Evolutionary conservation across 2,113 vertebrate genomes (phyloP), one percentile per base, ranked within the genome.

Genomic region (Egretta garzetta): DNA sequence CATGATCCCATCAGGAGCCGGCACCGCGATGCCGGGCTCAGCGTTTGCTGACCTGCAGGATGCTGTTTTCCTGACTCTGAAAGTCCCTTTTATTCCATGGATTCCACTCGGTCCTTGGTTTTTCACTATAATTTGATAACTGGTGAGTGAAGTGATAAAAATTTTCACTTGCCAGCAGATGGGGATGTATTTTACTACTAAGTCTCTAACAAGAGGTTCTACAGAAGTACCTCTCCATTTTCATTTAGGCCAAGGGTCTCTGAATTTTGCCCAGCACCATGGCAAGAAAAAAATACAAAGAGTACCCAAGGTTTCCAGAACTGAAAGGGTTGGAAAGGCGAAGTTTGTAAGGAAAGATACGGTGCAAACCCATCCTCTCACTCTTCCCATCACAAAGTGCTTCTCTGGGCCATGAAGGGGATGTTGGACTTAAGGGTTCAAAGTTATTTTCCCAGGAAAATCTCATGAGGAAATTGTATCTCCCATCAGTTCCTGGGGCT

Each of bases 41-140:
- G 9, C 0, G 0, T 11, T 55, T 10, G 4, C 71, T 50, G 50
- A 49, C 63, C 71, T 23, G 26, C 90, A 53, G 5, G 58, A 70
- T 43, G n/a, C 10, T 56, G 2, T 39, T 86, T 83, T 62, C 74
- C 50, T 8, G 39, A 41, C 33, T 41, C 80, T 73, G 67, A 77
- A 76, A 20, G 67, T 55, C 22, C 20, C 32, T 86, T 93, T 43
- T 19, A 55, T 71, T 56, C 55, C 55, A 73, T 32, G n/a, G 22
- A 71, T 73, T 72, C 85, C 45, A 64, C 12, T 5, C 63, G 58
- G 73, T 37, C 85, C 77, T 84, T 85, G 30, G 1, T 60, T 91
- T 81, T 49, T 43, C 70, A 59, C 47, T 74, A 1, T 7, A 12
- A 71, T 77, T 92, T 41, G 35, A 12, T 10, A 79, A 52, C 64